Conservation (phyloP, 2,888 invertebrate genomes). For the Idaea aversata region DNA sequence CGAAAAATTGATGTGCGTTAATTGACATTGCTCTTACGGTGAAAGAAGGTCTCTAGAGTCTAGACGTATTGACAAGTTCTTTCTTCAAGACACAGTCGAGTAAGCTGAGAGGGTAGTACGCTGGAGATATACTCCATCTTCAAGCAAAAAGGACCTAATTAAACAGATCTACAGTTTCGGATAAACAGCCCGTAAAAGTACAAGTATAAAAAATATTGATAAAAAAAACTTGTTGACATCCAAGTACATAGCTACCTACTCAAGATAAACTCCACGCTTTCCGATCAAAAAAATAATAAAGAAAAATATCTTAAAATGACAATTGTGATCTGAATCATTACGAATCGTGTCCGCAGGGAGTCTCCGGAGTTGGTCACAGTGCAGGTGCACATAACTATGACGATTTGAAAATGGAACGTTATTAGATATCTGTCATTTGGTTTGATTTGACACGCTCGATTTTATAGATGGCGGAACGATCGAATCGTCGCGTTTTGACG, state of each 20-base stretch:
- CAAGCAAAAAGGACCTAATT: too few relatives aligned
- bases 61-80: too few relatives aligned
- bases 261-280: neutral
- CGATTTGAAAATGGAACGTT: conserved; percentile 54
- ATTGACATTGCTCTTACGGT: too few relatives aligned
- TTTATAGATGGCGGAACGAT: conserved; percentile 28
- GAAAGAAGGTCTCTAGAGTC: too few relatives aligned
- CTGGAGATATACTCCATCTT: too few relatives aligned
- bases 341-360: conserved; percentile 49
- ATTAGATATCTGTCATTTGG: conserved; percentile 53
- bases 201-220: neutral
- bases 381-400: conserved; percentile 48
- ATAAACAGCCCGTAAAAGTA: too few relatives aligned
- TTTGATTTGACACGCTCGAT: conserved; percentile 52
- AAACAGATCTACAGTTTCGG: too few relatives aligned
- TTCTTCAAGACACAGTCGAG: too few relatives aligned
- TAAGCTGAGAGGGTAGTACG: too few relatives aligned
- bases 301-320: conserved; percentile 13
- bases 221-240: neutral
- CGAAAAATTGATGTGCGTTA: too few relatives aligned
- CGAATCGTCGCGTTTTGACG: neutral
- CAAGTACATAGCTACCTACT: neutral
- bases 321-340: conserved; percentile 43
- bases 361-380: conserved; percentile 33
- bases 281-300: neutral